Base-by-base conservation (phyloP, 1,140 invertebrate species). In the Trichonephila inaurata region DNA sequence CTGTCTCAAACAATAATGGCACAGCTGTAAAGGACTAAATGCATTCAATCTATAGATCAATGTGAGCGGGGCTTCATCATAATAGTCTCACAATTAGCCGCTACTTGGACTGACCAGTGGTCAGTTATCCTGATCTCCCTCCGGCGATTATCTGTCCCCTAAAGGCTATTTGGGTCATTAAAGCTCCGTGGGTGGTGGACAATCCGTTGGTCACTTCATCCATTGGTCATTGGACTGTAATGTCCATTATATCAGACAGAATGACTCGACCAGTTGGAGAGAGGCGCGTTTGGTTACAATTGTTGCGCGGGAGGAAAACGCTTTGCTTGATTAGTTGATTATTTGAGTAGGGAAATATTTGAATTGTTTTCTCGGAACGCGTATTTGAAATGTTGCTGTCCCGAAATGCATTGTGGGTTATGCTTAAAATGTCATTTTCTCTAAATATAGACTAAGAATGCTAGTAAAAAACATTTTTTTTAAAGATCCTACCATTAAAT, bases 151-250 rank as follows among this genome's bases (percentile, higher is more conserved):
- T 93, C 92, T 87, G 19, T 64, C 92, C 92, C 83, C 90, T 51
- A 28, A 64, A 24, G 85, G 91, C 24, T 93, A 93, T 93, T 88
- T 64, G 85, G 92, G 83, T 93, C 58, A 93, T 88, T 86, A 86
- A 60, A 61, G 61, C 12, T 83, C 60, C n/a, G 62, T 10, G 90
- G 90, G 66, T 92, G 81, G 58, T 21, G 82, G 83, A 44, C 85
- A 91, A 91, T 91, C 90, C 81, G 90, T 91, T 91, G 90, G 90
- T 91, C 90, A 91, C 90, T 91, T 91, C 90, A 85, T 91, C 90
- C 83, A 60, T 21, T 91, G 90, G 62, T 66, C 90, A 66, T 85
- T 83, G 90, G 66, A 72, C 12, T 82, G 90, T 82, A 61, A 91
- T 64, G 77, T 82, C 81, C 90, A 91, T 40, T 91, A 24, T 85